These are phyloP conservation scores for Palloptera scutellata DNA, from an alignment of 2,888 invertebrate species.

Conservation along the genomic window DNA sequence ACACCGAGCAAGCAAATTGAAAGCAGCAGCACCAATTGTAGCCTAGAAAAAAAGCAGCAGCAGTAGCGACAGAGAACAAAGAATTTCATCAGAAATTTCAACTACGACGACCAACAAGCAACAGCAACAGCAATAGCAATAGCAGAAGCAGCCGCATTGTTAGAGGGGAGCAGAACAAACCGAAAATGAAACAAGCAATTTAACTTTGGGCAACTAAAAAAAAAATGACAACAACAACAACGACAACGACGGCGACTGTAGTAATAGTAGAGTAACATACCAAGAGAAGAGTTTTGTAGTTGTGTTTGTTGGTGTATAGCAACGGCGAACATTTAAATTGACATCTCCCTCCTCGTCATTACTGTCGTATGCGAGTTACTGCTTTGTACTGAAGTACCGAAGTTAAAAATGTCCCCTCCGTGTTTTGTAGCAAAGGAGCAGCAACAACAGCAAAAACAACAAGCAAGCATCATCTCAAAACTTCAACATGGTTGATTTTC, in stretches of 20 bases:
- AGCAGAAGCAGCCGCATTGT: too few species aligned
- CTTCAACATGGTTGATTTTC: constrained; percentile 6
- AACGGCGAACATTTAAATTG: too few species aligned
- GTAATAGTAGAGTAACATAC: too few species aligned
- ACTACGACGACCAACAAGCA: not conserved
- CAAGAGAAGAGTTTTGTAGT: too few species aligned
- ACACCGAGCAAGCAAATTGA: not conserved
- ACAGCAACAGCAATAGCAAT: too few species aligned
- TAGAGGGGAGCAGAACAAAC: constrained; percentile 15
- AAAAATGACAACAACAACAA: not conserved
- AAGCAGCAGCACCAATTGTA: constrained; percentile 1
- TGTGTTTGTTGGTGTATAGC: too few species aligned
- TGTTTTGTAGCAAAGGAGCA: not conserved
- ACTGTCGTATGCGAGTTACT: too few species aligned
- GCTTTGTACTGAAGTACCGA: not conserved
- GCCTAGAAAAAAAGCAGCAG: constrained; percentile 20
- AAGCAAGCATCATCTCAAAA: constrained; percentile 1
- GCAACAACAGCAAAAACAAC: too few species aligned
- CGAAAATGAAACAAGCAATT: constrained; percentile 32
- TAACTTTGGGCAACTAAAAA: constrained; percentile 3
- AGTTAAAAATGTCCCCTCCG: too few species aligned
- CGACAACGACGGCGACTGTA: not conserved
- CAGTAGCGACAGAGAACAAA: constrained; percentile 41
- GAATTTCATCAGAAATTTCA: constrained; percentile 58
- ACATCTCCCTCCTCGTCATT: too few species aligned